phyloP scores from a whole-genome alignment of 2,888 invertebrate species.

The Suillia variegata region DNA sequence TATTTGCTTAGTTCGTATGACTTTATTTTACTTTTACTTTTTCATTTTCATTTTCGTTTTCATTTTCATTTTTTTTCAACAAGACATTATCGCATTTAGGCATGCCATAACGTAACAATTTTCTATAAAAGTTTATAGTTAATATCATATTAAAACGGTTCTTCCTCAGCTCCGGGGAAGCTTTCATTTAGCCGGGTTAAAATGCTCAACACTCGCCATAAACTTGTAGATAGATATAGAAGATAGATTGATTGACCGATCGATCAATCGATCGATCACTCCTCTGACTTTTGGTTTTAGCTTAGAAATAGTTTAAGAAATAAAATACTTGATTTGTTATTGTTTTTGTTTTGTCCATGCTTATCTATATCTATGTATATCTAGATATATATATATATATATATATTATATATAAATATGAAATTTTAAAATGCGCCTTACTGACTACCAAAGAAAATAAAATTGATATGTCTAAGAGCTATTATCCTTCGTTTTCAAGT shows the following conservation, averaged over 20 bases:
- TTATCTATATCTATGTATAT: too few relatives aligned
- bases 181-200: background rate
- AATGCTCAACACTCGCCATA: conserved; percentile 15
- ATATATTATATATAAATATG: conserved; percentile 29
- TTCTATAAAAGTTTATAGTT: conserved; percentile 40
- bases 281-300: too few relatives aligned
- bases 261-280: too few relatives aligned
- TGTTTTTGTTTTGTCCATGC: conserved; percentile 13
- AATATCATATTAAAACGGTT: conserved; percentile 45
- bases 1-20: conserved; percentile 25
- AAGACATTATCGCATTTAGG: conserved; percentile 41
- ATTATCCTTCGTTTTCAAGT: conserved; percentile 61
- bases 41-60: too few relatives aligned
- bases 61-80: too few relatives aligned
- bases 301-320: background rate
- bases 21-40: too few relatives aligned
- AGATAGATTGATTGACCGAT: too few relatives aligned
- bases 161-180: background rate
- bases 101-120: conserved; percentile 34
- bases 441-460: conserved; percentile 36
- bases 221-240: too few relatives aligned
- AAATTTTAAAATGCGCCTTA: conserved; percentile 44
- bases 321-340: conserved; percentile 10
- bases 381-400: too few relatives aligned
- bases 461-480: conserved; percentile 62